Base-by-base conservation (phyloP, 1,140 invertebrate species). In the Ceratitis capitata region DNA sequence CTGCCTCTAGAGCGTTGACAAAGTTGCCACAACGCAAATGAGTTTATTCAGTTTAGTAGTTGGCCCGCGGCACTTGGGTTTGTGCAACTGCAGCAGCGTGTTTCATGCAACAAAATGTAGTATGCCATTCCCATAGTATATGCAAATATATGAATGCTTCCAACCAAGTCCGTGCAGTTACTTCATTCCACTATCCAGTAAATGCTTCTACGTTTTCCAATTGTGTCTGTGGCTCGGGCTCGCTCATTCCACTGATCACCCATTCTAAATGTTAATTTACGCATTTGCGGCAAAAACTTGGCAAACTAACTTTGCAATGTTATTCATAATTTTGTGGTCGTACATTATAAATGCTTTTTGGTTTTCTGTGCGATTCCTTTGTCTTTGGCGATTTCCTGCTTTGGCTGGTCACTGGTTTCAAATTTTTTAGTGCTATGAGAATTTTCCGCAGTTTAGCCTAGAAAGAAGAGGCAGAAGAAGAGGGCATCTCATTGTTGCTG, bases 201-300 rank as follows among this genome's bases (percentile, higher is more conserved):
- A 12, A 29, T 35, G 58, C 58, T 64, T 3, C 12, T 32, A 5
- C 29, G 6, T 0, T 1, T 32, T 64, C 14, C 58, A 9, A 39
- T 74, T 56, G 10, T 56, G 12, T 61, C 56, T 61, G 7, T 7
- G 12, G 23, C n/a, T 42, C 32, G 1, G 23, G 19, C 0, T 78
- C 19, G 14, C 14, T 1, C 19, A 26, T 78, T 14, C 14, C 7
- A 39, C 32, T 69, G 32, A 2, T 19, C 61, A 35, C 14, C 32
- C n/a, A 29, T 47, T 78, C n/a, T 78, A 78, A 78, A 78, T 78
- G 69, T 78, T 78, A 78, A 78, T 78, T 78, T 47, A 78, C 69
- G 69, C 39, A 78, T 78, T 78, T 78, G 69, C 69, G 39, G 69
- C n/a, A 47, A 78, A n/a, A 45, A 78, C 39, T 78, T 78, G 69